Evolutionary conservation across 37 sponge, comb jelly and placozoan genomes (phyloP), one percentile per base, ranked within the genome.

Genomic region (Agelas oroides): DNA sequence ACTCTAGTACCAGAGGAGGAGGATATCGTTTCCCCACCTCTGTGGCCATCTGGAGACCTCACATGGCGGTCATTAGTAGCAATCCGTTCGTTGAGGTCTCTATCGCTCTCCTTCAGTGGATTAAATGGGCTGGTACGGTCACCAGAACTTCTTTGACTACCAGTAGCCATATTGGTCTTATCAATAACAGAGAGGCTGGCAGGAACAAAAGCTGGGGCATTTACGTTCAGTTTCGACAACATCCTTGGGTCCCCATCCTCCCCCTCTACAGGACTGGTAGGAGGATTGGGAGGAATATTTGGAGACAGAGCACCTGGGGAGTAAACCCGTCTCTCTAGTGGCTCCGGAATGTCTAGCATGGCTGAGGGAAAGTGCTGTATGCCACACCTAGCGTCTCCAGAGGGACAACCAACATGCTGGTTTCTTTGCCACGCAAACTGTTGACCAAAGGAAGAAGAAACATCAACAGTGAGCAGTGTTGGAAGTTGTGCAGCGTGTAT

Each of bases 151-250:
- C 46, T 46, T 46, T 3, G 46, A 46, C 6, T 3, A 46, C 6
- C 46, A 46, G 46, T 8, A 12, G 46, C 46, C 8, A 46, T 8
- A 8, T 8, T 46, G 8, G 3, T 46, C 46, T 46, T 3, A 8
- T 5, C 62, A 25, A 61, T 61, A 61, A 61, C 13, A 34, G 35
- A 34, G 20, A 27, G 19, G 20, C 21, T 32, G 24, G 73, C 71
- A 17, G 87, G 87, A 41, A 86, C 70, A 40, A 86, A 86, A 25
- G 87, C 72, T 31, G 62, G 40, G 16, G 87, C 87, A 53, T 86
- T 86, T 0, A 76, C 80, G 33, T 86, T 86, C 56, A 78, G 53
- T 53, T 41, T 59, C 28, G 65, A 55, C 1, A 39, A 23, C 46
- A 53, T 23, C 35, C 23, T 39, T 41, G 38, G 35, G 30, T 21